Evolutionary conservation across 1,140 invertebrate species (phyloP).

Genomic region (Micrasema longulum): DNA sequence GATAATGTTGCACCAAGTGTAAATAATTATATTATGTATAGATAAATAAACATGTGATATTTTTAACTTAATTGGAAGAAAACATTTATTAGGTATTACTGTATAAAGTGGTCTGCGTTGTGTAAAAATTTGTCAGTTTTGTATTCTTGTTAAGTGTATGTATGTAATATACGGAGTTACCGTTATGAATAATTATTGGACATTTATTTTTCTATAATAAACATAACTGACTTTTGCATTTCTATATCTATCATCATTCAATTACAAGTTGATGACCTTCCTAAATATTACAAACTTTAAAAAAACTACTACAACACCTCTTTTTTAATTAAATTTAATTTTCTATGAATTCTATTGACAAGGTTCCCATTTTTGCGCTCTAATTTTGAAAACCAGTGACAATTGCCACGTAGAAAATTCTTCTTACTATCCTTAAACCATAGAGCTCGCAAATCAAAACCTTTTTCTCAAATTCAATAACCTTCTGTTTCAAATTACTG

Average conservation of each 20-base stretch:
- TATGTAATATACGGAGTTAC: conserved; percentile 2
- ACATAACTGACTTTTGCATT: conserved; percentile 12
- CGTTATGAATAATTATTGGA: conserved; percentile 3
- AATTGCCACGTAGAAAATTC: no score
- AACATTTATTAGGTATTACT: conserved; percentile 47
- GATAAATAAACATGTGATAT: conserved; percentile 53
- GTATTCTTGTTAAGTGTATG: conserved; percentile 34
- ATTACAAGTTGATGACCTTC: no score
- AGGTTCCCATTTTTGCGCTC: no score
- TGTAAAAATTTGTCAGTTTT: conserved; percentile 28
- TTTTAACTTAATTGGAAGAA: conserved; percentile 54
- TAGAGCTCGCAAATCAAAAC: no score
- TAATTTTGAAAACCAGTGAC: no score
- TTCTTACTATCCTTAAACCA: no score
- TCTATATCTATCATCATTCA: background rate
- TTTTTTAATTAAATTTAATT: no score
- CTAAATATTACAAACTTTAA: conserved; percentile 35
- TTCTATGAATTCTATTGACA: no score
- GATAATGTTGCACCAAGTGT: conserved; percentile 36
- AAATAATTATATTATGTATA: conserved; percentile 36
- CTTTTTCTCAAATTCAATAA: no score
- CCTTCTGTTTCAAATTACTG: no score
- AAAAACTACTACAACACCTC: no score
- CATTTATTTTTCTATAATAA: conserved; percentile 17
- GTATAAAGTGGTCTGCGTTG: conserved; percentile 24